Evolutionary conservation across 2,113 vertebrate genomes (phyloP).

Genomic region (Corythoichthys intestinalis): DNA sequence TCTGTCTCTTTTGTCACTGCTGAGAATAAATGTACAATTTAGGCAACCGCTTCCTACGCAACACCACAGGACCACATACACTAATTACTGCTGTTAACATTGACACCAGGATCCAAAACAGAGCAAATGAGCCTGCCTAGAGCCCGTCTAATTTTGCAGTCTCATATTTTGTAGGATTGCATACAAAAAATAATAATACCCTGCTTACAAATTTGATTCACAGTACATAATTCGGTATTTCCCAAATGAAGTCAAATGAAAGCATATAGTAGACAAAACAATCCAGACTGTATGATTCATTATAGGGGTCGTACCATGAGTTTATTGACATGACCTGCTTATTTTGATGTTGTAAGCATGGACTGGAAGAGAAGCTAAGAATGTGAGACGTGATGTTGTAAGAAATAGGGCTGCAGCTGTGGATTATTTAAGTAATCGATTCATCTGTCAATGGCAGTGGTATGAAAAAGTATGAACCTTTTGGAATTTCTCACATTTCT

Average conservation of each 20-base stretch:
- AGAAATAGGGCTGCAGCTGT: slow-evolving; percentile 24
- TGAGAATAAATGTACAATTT: slow-evolving; percentile 41
- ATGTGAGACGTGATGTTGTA: slow-evolving; percentile 53
- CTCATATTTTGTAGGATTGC: slow-evolving; percentile 20
- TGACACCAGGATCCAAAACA: slow-evolving; percentile 31
- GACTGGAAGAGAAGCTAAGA: slow-evolving; percentile 49
- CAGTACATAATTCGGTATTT: too few species aligned
- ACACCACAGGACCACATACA: slow-evolving; percentile 17
- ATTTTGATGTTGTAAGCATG: slow-evolving; percentile 31
- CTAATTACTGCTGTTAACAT: slow-evolving; percentile 46
- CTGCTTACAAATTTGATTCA: not conserved
- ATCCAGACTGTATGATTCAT: not conserved
- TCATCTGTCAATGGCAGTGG: too few species aligned
- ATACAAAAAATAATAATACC: not conserved
- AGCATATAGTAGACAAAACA: not conserved
- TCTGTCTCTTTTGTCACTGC: slow-evolving; percentile 11
- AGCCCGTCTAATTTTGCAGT: slow-evolving; percentile 25
- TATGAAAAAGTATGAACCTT: too few species aligned
- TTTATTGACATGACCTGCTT: not conserved
- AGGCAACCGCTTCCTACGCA: slow-evolving; percentile 32
- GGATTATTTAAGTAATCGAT: too few species aligned
- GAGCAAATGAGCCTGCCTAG: slow-evolving; percentile 22
- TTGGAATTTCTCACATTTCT: too few species aligned
- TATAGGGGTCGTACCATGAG: not conserved
- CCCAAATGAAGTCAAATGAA: not conserved